Evolutionary conservation across 2,888 invertebrate genomes (phyloP), one percentile per base, ranked within the genome.

Genomic region (Drosophila anomelani): DNA sequence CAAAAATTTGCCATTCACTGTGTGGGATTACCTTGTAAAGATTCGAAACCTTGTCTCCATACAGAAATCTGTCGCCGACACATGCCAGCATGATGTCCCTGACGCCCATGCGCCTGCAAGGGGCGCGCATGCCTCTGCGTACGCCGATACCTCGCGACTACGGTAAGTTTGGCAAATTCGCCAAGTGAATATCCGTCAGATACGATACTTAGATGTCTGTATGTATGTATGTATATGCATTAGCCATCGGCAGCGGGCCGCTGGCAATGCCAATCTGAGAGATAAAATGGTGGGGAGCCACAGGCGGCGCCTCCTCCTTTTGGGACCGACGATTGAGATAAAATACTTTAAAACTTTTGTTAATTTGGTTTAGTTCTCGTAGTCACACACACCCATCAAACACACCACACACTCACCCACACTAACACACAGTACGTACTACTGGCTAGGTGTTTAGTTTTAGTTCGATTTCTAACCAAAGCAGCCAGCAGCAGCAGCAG

Each of bases 121-220:
- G 94, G 86, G 91, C 92, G 76, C 90, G 93, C 83, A 91, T 92
- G 87, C 92, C 93, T 79, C 80, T 93, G 80, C 90, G 93, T 83
- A 92, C 95, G 91, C 95, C 95, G 75, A 95, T 97, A 95, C 90
- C 97, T 90, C 96, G 97, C 85, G 97, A 97, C 93, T 97, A 97
- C 94, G 97, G 97, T 97, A 95, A 96, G 97, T 96, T 82, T 64
- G 85, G 85, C 80, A 85, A 88, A 88, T 76, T 71, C 56, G 84
- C 84, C 86, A 81, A 85, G 75, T 83, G 71, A 88, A 77, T 55
- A 61, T 58, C 57, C 53, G 39, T 54, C 56, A 74, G 74, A 44
- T 66, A 49, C 68, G 67, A 32, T 69, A 60, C 32, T 62, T 62
- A 77, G 66, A 76, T 71, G 71, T 75, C 60, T 78, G 60, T 70